Evolutionary conservation across 1,140 invertebrate genomes (phyloP).

Genomic region (Drosophila rufa): DNA sequence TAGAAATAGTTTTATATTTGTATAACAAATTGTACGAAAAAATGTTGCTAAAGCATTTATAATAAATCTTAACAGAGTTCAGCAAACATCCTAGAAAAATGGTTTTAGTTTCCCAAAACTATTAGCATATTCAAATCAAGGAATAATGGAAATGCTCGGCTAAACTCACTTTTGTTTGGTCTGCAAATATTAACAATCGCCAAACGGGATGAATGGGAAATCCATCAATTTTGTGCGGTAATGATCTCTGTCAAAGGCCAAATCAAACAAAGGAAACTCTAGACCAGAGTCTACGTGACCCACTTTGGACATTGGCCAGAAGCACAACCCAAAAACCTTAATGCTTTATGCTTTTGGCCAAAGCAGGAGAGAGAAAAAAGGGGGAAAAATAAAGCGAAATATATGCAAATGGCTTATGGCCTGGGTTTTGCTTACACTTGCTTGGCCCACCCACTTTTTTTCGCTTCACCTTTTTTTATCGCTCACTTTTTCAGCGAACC

Average conservation of each 20-base stretch:
- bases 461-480: slow-evolving; percentile 51
- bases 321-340: slow-evolving; percentile 13
- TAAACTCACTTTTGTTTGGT: slow-evolving; percentile 40
- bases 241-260: slow-evolving; percentile 55
- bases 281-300: slow-evolving; percentile 48
- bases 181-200: slow-evolving; percentile 27
- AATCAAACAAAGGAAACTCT: slow-evolving; percentile 52
- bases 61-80: neutral
- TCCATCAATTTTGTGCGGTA: slow-evolving; percentile 50
- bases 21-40: no score
- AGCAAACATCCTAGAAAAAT: neutral
- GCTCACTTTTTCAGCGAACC: slow-evolving; percentile 43
- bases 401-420: slow-evolving; percentile 76
- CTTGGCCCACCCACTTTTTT: slow-evolving; percentile 30
- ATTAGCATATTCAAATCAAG: slow-evolving; percentile 32
- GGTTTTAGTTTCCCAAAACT: neutral
- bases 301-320: slow-evolving; percentile 39
- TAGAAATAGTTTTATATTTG: no score
- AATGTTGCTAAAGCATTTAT: no score
- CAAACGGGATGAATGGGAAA: slow-evolving; percentile 34
- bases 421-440: slow-evolving; percentile 74
- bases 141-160: slow-evolving; percentile 5
- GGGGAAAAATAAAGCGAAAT: slow-evolving; percentile 52
- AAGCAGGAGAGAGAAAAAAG: slow-evolving; percentile 7
- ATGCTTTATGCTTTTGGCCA: slow-evolving; percentile 44